Evolutionary conservation across 2,888 invertebrate species (phyloP).

Genomic region (Rhabditoides inermis): DNA sequence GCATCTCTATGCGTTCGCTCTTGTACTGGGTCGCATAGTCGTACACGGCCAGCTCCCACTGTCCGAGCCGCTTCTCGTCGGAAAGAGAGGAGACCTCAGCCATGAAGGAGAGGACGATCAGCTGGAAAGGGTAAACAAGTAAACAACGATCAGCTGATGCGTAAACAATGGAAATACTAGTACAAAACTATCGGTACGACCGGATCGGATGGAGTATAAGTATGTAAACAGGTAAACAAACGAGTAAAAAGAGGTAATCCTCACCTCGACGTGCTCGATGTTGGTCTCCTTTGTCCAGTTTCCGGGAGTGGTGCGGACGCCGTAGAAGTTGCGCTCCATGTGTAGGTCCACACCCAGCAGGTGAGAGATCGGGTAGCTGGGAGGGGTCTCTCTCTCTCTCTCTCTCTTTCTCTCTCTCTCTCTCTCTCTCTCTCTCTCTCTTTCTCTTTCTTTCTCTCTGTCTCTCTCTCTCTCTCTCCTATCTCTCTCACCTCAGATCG

Average conservation of each 20-base stretch:
- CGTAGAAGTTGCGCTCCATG: constrained; percentile 47
- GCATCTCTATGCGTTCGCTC: constrained; percentile 22
- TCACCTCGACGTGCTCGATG: constrained; percentile 27
- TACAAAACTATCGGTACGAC: no score
- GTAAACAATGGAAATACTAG: neutral
- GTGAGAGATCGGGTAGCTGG: constrained; percentile 40
- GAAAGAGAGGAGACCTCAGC: constrained; percentile 26
- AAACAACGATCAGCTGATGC: neutral
- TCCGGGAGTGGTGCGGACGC: constrained; percentile 20
- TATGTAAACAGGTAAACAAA: neutral
- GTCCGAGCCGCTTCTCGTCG: constrained; percentile 27
- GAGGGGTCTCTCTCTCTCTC: no score
- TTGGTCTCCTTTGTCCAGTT: constrained; percentile 12
- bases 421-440: no score
- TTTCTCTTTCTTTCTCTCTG: no score
- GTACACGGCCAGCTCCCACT: constrained; percentile 41
- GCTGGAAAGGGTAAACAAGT: constrained; percentile 3
- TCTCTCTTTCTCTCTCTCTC: no score
- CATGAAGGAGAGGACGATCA: constrained; percentile 17
- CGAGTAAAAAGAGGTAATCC: neutral
- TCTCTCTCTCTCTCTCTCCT: no score
- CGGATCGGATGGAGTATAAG: neutral
- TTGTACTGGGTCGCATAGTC: constrained; percentile 23
- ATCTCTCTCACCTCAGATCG: no score
- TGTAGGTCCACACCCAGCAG: constrained; percentile 36